Percentiles rank a stretch among this genome's conserved stretches.
These are phyloP conservation scores for Pelosia muscerda DNA, from an alignment of 2,888 invertebrate genomes.

Conservation along the genomic window DNA sequence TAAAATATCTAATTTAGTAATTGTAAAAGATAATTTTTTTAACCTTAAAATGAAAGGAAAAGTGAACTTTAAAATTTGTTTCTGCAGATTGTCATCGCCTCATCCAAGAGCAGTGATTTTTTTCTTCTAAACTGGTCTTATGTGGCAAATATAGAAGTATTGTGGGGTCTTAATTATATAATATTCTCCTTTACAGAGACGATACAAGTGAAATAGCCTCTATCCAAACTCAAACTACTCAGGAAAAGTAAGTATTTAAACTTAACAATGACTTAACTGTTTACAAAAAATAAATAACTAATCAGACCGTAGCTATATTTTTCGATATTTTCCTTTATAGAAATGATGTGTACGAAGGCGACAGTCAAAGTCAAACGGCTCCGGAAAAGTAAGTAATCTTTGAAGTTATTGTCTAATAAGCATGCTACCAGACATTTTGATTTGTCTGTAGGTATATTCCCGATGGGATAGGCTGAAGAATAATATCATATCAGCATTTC, in stretches of 20 bases:
- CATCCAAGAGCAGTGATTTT: too few relatives aligned
- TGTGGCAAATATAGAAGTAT: too few relatives aligned
- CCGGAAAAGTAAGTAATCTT: conserved; percentile 51
- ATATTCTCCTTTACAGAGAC: not conserved
- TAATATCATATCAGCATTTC: too few relatives aligned
- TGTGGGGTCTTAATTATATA: too few relatives aligned
- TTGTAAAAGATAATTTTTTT: too few relatives aligned
- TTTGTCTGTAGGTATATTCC: not conserved
- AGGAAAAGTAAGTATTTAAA: conserved; percentile 51
- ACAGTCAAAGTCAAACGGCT: conserved; percentile 6
- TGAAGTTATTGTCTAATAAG: not conserved
- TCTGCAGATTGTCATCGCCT: too few relatives aligned
- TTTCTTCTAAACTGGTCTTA: too few relatives aligned
- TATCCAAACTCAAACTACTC: conserved; percentile 10
- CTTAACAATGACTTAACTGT: too few relatives aligned
- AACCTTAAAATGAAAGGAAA: too few relatives aligned
- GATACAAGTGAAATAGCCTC: not conserved
- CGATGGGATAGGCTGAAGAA: not conserved
- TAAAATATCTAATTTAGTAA: too few relatives aligned
- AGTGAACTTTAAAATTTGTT: too few relatives aligned
- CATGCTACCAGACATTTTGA: not conserved
- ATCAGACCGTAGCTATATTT: not conserved
- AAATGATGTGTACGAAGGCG: not conserved
- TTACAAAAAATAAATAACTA: too few relatives aligned
- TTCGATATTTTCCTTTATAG: not conserved